Evolutionary conservation across 2,113 vertebrate species (phyloP).

Genomic region (Pachypanchax playfairii): DNA sequence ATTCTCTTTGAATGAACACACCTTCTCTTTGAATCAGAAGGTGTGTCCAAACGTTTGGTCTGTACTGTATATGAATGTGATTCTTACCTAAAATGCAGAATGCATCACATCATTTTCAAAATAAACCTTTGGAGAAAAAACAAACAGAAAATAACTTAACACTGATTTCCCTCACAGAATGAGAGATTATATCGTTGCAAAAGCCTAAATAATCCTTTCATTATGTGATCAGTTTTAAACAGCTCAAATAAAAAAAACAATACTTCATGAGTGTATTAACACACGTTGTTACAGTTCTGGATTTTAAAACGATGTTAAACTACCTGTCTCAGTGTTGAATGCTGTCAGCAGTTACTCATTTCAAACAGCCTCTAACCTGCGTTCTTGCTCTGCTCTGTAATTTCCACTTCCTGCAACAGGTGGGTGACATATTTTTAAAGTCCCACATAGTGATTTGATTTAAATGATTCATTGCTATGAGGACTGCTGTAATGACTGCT

Average conservation of each 20-base stretch:
- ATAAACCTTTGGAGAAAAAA: too few relatives aligned
- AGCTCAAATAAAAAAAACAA: not conserved
- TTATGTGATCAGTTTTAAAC: not conserved
- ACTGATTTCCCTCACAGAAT: too few relatives aligned
- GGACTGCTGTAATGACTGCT: conserved; percentile 31
- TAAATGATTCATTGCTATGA: conserved; percentile 37
- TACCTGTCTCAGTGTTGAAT: not conserved
- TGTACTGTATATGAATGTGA: too few relatives aligned
- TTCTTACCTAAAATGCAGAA: too few relatives aligned
- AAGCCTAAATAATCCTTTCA: too few relatives aligned
- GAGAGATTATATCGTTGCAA: too few relatives aligned
- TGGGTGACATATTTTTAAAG: conserved; percentile 58
- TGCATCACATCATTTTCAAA: too few relatives aligned
- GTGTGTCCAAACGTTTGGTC: too few relatives aligned
- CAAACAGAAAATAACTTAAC: too few relatives aligned
- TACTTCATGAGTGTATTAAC: not conserved
- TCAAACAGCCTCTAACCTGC: conserved; percentile 34
- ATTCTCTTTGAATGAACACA: too few relatives aligned
- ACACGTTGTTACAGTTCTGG: not conserved
- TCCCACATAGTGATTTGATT: conserved; percentile 56
- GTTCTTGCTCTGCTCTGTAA: conserved; percentile 43
- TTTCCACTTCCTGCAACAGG: conserved; percentile 61
- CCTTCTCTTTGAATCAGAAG: too few relatives aligned
- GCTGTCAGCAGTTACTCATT: conserved; percentile 16
- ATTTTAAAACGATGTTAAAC: not conserved